Base-by-base conservation (phyloP, 2,888 invertebrate species). In the Pseudeuparius sepicola region DNA sequence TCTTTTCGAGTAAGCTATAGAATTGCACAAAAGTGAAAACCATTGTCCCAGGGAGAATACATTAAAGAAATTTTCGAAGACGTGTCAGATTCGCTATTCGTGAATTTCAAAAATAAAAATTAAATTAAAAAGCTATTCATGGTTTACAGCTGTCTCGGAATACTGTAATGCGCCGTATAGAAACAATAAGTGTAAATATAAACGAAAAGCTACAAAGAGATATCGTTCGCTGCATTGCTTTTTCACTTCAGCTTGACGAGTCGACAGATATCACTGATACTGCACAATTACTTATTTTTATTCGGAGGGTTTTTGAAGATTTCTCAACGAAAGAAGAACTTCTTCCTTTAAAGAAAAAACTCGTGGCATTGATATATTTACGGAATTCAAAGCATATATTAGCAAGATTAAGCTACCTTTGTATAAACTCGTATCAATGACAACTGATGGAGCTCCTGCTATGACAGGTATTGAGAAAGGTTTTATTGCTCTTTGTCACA, bases 381-480 rank as follows among this genome's bases (percentile, higher is more conserved):
- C 33, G 24, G 24, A 32, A 26, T 39, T 45, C 18, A 39, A 39
- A 17, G 14, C 10, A 24, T 36, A 25, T 34, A 26, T 39, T 20
- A 15, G 7, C 10, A 12, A 17, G 34, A 27, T 34, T 9, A 29
- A 37, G 41, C 35, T 45, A 16, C 39, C 35, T 16, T 26, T 46
- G 11, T 24, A 39, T 23, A 26, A 27, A 14, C 27, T 15, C 13
- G 11, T 27, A 13, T 14, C 29, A 20, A 36, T 49, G 9, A 44
- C 38, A 11, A 48, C 45, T 27, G 45, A 48, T 44, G 46, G 41
- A 35, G 43, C 43, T 26, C 40, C 42, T 11, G 39, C 41, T 34
- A 44, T 47, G 43, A 34, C 37, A 33, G 47, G 42, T 25, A 36
- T 34, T 34, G 24, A 42, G 14, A 46, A 34, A 24, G 41, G 45